Evolutionary conservation across 2,113 vertebrate genomes (phyloP).

Genomic region (Anhinga rufa): DNA sequence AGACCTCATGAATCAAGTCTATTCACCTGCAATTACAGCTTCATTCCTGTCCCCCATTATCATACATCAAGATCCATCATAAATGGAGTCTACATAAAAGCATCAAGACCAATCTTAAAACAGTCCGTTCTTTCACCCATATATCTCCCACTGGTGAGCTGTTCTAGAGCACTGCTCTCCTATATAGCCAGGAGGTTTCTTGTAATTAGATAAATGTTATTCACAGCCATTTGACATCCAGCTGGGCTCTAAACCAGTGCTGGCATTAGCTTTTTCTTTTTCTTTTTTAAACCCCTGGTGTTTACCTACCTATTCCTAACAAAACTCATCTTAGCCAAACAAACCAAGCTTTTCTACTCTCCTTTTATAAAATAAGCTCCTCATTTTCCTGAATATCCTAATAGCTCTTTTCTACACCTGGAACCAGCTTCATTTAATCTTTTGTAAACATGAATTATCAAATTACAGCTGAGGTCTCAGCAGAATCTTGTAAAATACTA

Average conservation of each 20-base stretch:
- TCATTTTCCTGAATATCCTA: not conserved
- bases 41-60: not conserved
- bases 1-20: not conserved
- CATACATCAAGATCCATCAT: not conserved
- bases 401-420: not conserved
- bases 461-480: not conserved
- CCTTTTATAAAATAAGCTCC: not conserved
- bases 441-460: not conserved
- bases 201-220: not conserved
- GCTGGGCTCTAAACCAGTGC: not conserved
- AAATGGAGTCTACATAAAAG: not conserved
- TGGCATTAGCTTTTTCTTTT: not conserved
- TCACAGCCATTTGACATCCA: not conserved
- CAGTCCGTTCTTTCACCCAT: not conserved
- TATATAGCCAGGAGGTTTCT: not conserved
- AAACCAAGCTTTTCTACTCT: not conserved
- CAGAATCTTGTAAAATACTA: not conserved
- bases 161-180: not conserved
- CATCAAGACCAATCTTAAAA: not conserved
- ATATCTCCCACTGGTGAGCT: not conserved
- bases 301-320: not conserved
- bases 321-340: not conserved
- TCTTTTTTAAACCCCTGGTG: not conserved
- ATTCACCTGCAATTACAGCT: not conserved
- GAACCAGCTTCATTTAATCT: not conserved